Percentiles rank a stretch among this genome's conserved stretches.
Evolutionary conservation across 2,797 vertebrate genomes (phyloP).

Genomic region (Peromyscus eremicus): DNA sequence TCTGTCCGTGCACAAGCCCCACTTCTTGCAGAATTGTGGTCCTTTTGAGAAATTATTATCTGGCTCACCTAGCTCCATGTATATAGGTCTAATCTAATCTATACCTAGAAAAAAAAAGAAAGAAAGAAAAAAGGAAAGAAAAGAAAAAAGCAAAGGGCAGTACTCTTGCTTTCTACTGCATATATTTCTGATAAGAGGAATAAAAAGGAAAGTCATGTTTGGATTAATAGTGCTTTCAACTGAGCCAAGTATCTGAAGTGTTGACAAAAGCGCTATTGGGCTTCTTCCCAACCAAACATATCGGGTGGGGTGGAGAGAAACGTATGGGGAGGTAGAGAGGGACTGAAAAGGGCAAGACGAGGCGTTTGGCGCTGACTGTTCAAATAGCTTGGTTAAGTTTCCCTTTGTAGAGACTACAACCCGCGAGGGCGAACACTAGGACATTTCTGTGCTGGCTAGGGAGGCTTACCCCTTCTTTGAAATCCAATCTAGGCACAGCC

Average conservation of each 20-base stretch:
- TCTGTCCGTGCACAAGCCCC: background rate
- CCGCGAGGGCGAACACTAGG: background rate
- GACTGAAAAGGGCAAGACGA: slow-evolving; percentile 61
- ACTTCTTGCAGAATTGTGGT: slow-evolving; percentile 9
- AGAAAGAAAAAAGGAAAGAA: background rate
- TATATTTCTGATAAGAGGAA: slow-evolving; percentile 60
- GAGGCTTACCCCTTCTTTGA: slow-evolving; percentile 43
- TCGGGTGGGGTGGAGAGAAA: slow-evolving; percentile 65
- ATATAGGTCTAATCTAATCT: background rate
- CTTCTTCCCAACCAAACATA: slow-evolving; percentile 77
- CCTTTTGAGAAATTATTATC: background rate
- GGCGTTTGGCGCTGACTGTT: background rate
- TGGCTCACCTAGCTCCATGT: background rate
- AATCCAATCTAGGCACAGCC: slow-evolving; percentile 65
- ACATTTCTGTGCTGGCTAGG: background rate
- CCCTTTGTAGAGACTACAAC: background rate
- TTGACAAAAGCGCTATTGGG: slow-evolving; percentile 83
- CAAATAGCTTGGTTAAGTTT: slow-evolving; percentile 1
- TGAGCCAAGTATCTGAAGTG: slow-evolving; percentile 78
- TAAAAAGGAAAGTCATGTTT: slow-evolving; percentile 75
- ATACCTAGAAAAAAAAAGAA: background rate
- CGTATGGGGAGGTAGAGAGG: slow-evolving; percentile 40
- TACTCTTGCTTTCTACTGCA: slow-evolving; percentile 62
- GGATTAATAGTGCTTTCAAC: slow-evolving; percentile 74
- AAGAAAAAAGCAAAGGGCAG: slow-evolving; percentile 60